These are phyloP conservation scores for Cephonodes hylas DNA, from an alignment of 2,888 invertebrate species.

Conservation along the genomic window DNA sequence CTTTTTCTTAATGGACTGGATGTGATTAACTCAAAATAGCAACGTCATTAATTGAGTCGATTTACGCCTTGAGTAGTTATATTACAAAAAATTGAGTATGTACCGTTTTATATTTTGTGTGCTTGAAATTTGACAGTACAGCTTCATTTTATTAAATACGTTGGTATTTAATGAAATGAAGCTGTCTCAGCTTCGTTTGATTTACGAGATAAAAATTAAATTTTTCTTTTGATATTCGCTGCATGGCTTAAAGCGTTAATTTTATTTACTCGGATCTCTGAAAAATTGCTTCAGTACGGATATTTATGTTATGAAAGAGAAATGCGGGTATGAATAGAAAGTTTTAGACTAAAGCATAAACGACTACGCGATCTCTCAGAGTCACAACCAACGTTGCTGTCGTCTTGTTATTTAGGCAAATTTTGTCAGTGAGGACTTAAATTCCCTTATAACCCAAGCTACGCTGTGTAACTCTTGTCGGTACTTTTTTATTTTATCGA, in stretches of 20 bases:
- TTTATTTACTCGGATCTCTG: background rate
- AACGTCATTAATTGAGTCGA: conserved; percentile 1
- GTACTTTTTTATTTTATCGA: background rate
- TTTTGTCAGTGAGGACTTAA: background rate
- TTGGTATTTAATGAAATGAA: background rate
- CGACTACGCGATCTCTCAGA: background rate
- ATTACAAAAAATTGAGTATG: background rate
- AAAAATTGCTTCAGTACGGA: background rate
- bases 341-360: background rate
- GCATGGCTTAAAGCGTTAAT: background rate
- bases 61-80: background rate
- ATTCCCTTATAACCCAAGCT: background rate
- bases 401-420: background rate
- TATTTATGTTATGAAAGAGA: background rate
- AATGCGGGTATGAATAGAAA: background rate
- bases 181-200: no score
- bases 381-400: no score
- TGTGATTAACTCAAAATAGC: background rate
- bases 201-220: background rate
- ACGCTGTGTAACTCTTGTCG: background rate
- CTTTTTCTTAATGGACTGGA: background rate
- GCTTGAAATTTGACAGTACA: background rate
- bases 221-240: background rate
- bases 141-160: no score
- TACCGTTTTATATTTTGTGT: background rate